These are phyloP conservation scores for Scylla paramamosain DNA, from an alignment of 1,140 invertebrate species.

Conservation along the genomic window DNA sequence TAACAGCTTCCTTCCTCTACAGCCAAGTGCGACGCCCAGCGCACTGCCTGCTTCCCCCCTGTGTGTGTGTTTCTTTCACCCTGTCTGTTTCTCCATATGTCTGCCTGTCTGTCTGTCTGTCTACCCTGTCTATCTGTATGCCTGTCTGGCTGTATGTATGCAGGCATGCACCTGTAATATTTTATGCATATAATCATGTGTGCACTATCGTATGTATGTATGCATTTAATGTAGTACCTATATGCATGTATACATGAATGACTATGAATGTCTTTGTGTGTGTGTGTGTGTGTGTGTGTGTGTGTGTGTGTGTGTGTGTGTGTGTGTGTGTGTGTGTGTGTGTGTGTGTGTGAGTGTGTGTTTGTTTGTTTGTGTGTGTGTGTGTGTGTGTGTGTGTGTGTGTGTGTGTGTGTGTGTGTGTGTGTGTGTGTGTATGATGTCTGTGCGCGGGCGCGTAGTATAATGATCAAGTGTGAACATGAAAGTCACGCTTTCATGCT, in stretches of 20 bases:
- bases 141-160: too few species aligned
- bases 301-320: constrained; percentile 37
- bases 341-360: constrained; percentile 42
- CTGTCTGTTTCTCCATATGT: too few species aligned
- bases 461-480: neutral
- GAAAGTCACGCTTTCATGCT: neutral
- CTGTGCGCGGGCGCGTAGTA: neutral
- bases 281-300: neutral
- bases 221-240: too few species aligned
- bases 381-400: constrained; percentile 45
- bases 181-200: too few species aligned
- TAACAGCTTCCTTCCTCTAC: too few species aligned
- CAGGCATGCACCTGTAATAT: too few species aligned
- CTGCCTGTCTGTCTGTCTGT: too few species aligned
- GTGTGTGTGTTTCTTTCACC: too few species aligned
- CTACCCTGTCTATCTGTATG: too few species aligned
- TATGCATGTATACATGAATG: neutral
- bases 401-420: constrained; percentile 43
- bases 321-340: constrained; percentile 48
- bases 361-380: constrained; percentile 34
- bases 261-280: neutral
- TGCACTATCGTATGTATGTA: too few species aligned
- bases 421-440: constrained; percentile 41
- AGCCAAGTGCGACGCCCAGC: too few species aligned
- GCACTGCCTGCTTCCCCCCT: too few species aligned